Conservation (phyloP, 2,113 vertebrate species). For the Daboia siamensis region DNA sequence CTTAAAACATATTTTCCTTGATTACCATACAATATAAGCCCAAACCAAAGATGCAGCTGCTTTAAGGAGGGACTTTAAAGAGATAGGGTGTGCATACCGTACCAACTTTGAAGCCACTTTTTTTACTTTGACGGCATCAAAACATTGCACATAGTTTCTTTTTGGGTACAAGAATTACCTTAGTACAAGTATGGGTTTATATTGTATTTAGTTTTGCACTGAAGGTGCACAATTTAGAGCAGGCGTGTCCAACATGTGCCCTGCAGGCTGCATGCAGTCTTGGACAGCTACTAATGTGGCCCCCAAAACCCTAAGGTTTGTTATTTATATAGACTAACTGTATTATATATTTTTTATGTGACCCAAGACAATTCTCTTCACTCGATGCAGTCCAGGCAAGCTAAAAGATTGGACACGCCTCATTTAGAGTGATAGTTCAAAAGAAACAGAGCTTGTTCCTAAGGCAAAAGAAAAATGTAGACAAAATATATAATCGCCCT, state of each 20-base stretch:
- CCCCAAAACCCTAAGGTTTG: neutral
- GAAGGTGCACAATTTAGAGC: neutral
- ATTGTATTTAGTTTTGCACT: neutral
- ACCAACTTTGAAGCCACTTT: neutral
- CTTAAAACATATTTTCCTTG: neutral
- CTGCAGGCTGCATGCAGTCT: neutral
- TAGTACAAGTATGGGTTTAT: neutral
- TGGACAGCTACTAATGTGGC: neutral
- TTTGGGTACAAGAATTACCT: neutral
- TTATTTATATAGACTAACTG: neutral
- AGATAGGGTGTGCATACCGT: no score
- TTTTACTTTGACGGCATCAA: neutral
- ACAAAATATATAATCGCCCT: neutral
- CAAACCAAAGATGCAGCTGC: neutral
- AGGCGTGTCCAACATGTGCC: neutral
- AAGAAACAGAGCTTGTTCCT: neutral
- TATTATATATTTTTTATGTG: neutral
- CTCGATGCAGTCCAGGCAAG: neutral
- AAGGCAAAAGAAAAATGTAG: neutral
- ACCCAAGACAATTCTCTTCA: neutral
- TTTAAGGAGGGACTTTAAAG: neutral
- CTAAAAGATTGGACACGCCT: neutral
- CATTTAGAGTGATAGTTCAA: neutral
- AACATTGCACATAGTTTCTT: neutral
- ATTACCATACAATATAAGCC: neutral